These are phyloP conservation scores for Xiphophorus birchmanni DNA, from an alignment of 2,797 vertebrate genomes.

Conservation along the genomic window DNA sequence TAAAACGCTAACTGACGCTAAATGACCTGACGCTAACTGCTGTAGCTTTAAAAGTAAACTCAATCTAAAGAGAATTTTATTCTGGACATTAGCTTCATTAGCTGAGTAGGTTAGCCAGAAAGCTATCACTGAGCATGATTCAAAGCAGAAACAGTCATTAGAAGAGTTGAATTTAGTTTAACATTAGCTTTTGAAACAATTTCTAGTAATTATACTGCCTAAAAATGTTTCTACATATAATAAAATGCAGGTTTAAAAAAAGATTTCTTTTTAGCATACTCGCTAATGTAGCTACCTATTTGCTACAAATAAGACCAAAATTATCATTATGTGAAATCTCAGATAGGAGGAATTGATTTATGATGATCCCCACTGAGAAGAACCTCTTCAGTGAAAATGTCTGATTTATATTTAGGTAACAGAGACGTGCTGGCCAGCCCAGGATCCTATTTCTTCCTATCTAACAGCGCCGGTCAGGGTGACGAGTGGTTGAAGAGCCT, in stretches of 20 bases:
- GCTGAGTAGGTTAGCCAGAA: not conserved
- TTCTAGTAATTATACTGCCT: not conserved
- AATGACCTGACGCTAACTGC: not conserved
- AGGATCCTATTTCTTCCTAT: conserved; percentile 85
- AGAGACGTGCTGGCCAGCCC: conserved; percentile 83
- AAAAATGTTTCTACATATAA: too few relatives aligned
- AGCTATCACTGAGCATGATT: not conserved
- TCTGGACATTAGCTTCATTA: not conserved
- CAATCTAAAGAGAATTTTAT: not conserved
- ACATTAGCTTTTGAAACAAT: not conserved
- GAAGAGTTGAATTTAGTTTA: not conserved
- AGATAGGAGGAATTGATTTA: not conserved
- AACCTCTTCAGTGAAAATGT: not conserved
- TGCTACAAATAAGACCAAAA: not conserved
- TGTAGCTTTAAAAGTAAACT: not conserved
- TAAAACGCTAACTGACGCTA: not conserved
- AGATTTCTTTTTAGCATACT: not conserved
- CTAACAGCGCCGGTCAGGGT: conserved; percentile 83
- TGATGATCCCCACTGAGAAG: not conserved
- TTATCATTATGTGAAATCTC: not conserved
- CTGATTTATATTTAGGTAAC: conserved; percentile 67
- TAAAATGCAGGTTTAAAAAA: not conserved
- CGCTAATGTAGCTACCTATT: not conserved
- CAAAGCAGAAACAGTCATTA: not conserved
- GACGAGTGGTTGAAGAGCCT: conserved; percentile 85